A percentile compares a stretch with the other conserved stretches of the same genome.
Conservation (phyloP, 1,140 invertebrate genomes). For the Heliconius congener region DNA sequence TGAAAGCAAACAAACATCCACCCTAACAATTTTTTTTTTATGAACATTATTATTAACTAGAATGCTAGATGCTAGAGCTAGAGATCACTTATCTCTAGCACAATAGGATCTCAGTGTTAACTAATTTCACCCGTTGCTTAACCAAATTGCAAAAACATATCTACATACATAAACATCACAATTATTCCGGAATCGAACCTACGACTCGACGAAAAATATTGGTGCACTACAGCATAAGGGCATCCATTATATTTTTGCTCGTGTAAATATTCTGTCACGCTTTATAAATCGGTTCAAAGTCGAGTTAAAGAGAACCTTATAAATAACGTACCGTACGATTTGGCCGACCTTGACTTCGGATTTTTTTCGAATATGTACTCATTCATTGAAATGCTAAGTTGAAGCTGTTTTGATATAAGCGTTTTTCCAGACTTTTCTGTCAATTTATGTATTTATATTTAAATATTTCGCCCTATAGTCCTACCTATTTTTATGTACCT, state of each 20-base stretch:
- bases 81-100: too few species aligned
- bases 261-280: conserved; percentile 51
- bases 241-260: conserved; percentile 29
- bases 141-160: too few species aligned
- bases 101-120: too few species aligned
- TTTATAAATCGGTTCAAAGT: conserved; percentile 58
- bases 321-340: conserved; percentile 32
- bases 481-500: too few species aligned
- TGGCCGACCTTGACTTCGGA: conserved; percentile 43
- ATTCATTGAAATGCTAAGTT: conserved; percentile 34
- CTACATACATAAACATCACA: too few species aligned
- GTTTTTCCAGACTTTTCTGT: conserved; percentile 13
- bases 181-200: too few species aligned
- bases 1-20: too few species aligned
- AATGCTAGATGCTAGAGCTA: too few species aligned
- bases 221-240: neutral
- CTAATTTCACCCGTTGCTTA: too few species aligned
- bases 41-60: too few species aligned
- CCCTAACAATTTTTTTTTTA: too few species aligned
- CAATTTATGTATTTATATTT: neutral
- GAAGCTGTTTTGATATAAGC: neutral
- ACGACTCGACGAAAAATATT: neutral
- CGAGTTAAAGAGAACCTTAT: conserved; percentile 36
- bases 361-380: conserved; percentile 39
- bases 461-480: too few species aligned